These are phyloP conservation scores for Panthera tigris DNA, from an alignment of 2,113 vertebrate species.

Conservation along the genomic window DNA sequence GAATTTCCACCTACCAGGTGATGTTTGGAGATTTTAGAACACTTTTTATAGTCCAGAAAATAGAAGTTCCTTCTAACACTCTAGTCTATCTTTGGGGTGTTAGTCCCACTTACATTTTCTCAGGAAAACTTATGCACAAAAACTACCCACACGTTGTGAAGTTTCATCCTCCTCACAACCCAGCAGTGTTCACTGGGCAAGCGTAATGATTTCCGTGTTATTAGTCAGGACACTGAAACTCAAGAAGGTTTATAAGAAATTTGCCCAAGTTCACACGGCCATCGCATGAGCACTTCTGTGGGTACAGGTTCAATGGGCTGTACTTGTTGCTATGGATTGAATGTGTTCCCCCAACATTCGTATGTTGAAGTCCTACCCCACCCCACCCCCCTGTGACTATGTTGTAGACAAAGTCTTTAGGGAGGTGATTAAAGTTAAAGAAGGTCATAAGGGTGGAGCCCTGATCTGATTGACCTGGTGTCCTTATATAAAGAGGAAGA, in stretches of 20 bases:
- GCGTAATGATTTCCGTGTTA: neutral
- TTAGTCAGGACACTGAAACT: neutral
- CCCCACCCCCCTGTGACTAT: neutral
- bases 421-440: neutral
- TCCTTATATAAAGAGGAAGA: neutral
- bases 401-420: neutral
- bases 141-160: neutral
- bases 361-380: neutral
- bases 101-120: neutral
- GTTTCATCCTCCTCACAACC: neutral
- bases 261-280: neutral
- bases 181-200: neutral
- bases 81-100: neutral
- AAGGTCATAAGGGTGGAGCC: neutral
- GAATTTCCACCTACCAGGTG: neutral
- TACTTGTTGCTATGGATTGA: neutral
- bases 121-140: neutral
- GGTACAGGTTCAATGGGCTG: neutral
- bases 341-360: neutral
- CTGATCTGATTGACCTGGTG: neutral
- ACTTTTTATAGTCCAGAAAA: neutral
- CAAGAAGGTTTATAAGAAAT: neutral
- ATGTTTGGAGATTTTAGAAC: neutral
- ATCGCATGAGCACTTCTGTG: neutral
- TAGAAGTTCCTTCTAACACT: neutral